Evolutionary conservation across 2,797 vertebrate genomes (phyloP).

Genomic region (Botia almorhae): DNA sequence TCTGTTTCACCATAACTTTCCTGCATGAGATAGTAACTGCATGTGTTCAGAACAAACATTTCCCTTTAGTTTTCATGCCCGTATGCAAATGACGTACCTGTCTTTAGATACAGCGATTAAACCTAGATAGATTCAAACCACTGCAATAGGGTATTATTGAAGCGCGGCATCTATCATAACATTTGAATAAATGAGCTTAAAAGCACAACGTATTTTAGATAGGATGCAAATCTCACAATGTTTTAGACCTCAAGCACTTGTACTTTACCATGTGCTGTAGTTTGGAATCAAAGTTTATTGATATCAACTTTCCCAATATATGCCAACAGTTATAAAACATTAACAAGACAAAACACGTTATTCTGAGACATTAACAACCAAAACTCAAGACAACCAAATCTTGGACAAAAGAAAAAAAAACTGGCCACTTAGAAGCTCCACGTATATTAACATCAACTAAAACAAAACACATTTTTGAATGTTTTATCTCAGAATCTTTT

Average conservation of each 20-base stretch:
- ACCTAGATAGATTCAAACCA: neutral
- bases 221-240: neutral
- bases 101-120: neutral
- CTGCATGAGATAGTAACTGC: neutral
- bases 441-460: neutral
- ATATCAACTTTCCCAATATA: slow-evolving; percentile 4
- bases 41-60: neutral
- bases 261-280: slow-evolving; percentile 8
- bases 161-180: neutral
- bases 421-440: neutral
- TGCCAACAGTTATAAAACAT: slow-evolving; percentile 29
- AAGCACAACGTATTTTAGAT: slow-evolving; percentile 26
- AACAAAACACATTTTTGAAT: neutral
- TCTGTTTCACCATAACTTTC: neutral
- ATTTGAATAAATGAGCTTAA: neutral
- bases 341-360: slow-evolving; percentile 2
- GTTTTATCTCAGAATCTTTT: neutral
- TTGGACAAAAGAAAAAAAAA: neutral
- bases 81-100: neutral
- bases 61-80: neutral
- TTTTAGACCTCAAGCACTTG: slow-evolving; percentile 9
- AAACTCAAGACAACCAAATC: neutral
- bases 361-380: slow-evolving; percentile 5
- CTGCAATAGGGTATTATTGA: neutral
- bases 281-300: slow-evolving; percentile 30